These are phyloP conservation scores for Calephelis nemesis DNA, from an alignment of 1,140 invertebrate species.

Conservation along the genomic window DNA sequence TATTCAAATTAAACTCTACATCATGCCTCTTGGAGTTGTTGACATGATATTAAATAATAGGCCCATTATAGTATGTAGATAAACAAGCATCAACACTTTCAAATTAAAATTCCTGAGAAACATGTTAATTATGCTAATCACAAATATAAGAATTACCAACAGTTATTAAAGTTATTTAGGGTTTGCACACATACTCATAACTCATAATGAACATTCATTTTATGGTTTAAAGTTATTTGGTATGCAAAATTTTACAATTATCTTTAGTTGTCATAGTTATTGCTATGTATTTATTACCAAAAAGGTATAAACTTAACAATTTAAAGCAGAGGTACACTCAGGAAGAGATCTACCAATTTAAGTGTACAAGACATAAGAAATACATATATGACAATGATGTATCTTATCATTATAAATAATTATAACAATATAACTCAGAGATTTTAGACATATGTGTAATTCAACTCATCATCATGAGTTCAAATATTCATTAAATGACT, in stretches of 20 bases:
- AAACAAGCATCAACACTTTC: conserved; percentile 18
- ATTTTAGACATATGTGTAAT: no score
- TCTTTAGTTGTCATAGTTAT: neutral
- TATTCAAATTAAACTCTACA: neutral
- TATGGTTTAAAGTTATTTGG: conserved; percentile 12
- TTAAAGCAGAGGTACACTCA: no score
- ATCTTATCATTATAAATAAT: no score
- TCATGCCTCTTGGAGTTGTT: neutral
- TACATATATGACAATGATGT: no score
- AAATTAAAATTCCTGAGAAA: conserved; percentile 21
- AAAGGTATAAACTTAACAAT: no score
- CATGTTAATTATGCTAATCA: conserved; percentile 17
- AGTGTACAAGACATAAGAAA: no score
- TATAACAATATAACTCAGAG: no score
- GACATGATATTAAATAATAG: conserved; percentile 22
- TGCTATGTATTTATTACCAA: no score
- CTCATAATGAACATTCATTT: conserved; percentile 15
- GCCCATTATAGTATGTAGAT: conserved; percentile 18
- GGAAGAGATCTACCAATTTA: no score
- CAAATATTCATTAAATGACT: no score
- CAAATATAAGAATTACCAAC: conserved; percentile 7
- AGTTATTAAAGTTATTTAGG: conserved; percentile 16
- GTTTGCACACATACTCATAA: conserved; percentile 11
- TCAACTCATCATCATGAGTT: no score
- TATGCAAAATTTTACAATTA: neutral